Conservation (phyloP, 2,888 invertebrate species). For the Amphiduros pacificus region DNA sequence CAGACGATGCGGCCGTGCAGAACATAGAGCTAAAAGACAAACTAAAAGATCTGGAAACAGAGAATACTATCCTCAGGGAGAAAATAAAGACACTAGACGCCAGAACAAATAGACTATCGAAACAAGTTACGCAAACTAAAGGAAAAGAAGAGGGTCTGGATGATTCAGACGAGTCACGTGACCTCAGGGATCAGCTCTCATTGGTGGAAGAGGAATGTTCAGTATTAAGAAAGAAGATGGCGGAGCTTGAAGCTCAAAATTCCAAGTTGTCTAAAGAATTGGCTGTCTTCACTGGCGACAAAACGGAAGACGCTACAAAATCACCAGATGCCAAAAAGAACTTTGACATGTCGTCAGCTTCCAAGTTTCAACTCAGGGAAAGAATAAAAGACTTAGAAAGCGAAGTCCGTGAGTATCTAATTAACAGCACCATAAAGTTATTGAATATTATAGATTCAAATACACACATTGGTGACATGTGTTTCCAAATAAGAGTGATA, state of each 20-base stretch:
- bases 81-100: conserved; percentile 34
- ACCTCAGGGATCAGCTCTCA: conserved; percentile 74
- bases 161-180: conserved; percentile 45
- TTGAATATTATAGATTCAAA: too few species aligned
- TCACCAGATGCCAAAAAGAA: not conserved
- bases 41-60: conserved; percentile 67
- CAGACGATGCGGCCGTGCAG: conserved; percentile 45
- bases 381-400: conserved; percentile 86
- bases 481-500: too few species aligned
- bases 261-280: conserved; percentile 29
- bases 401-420: conserved; percentile 71
- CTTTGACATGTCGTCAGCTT: conserved; percentile 17
- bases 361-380: conserved; percentile 64
- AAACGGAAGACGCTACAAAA: not conserved
- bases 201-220: conserved; percentile 77
- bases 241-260: conserved; percentile 67
- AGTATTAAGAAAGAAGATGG: conserved; percentile 68
- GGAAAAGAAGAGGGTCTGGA: not conserved
- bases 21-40: conserved; percentile 66
- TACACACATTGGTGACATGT: too few species aligned
- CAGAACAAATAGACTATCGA: conserved; percentile 31
- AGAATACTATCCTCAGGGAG: conserved; percentile 34
- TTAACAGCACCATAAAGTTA: too few species aligned
- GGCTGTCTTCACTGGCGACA: conserved; percentile 58
- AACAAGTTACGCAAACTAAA: conserved; percentile 13